Base-by-base conservation (phyloP, 1,140 invertebrate species). In the Drosophila mayri region DNA sequence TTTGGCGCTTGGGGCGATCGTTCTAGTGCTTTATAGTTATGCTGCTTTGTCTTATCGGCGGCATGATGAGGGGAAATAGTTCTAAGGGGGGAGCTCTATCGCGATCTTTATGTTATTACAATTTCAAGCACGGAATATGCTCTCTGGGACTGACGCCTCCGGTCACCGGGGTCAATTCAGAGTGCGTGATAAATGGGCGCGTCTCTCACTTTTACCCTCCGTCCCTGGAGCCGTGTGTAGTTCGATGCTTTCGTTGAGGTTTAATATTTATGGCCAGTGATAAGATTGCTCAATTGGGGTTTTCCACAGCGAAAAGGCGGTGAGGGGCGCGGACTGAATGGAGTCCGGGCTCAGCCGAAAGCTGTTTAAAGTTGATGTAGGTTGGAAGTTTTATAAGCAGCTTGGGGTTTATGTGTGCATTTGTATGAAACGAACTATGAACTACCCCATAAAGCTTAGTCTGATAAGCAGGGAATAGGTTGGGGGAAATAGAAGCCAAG, bases 101-200 rank as follows among this genome's bases (percentile, higher is more conserved):
- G 67, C 79, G 62, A 62, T 77, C 72, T 66, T 70, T 70, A 74
- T 82, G 80, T 57, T 68, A 66, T 82, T 77, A 65, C 50, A 68
- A 40, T 63, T 44, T 25, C 41, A 52, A 60, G 43, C 67, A 72
- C 50, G 57, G 41, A 52, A 60, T 47, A 61, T 47, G 44, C 37
- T 73, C 44, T 41, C 30, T 59, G 44, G 16, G 20, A 50, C 25
- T 57, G 66, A 62, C 25, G 46, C 49, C 62, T 60, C 47, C 84
- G 83, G 83, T 87, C 83, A 84, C 84, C 71, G 76, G 81, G 84
- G 85, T 88, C 84, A 88, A 50, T 75, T 75, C 59, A 60, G 73
- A 88, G 85, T 88, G 84, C 85, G 84, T 90, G 84, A 88, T 88
- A 88, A 88, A 88, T 90, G 85, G 84, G 68, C 59, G 77, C 80